Evolutionary conservation across 2,797 vertebrate genomes (phyloP).

Genomic region (Urophycis tenuis): DNA sequence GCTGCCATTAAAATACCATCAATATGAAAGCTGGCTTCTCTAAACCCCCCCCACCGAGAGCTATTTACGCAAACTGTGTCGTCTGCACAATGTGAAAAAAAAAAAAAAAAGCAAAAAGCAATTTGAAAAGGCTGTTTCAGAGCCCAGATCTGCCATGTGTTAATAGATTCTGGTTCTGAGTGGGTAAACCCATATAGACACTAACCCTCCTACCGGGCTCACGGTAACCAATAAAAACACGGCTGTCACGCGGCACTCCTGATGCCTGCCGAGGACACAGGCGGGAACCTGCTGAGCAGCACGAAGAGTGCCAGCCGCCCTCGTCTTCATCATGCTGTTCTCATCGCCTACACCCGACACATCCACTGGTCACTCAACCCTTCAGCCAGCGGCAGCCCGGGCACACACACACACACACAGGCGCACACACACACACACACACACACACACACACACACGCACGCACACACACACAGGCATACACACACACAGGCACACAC

Average conservation of each 20-base stretch:
- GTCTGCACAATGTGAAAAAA: constrained; percentile 21
- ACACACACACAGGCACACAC: too few relatives aligned
- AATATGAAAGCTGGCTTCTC: constrained; percentile 23
- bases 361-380: too few relatives aligned
- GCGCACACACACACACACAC: too few relatives aligned
- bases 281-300: too few relatives aligned
- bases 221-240: constrained; percentile 20
- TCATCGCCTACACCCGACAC: neutral
- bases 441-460: too few relatives aligned
- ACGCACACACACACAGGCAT: too few relatives aligned
- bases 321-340: too few relatives aligned
- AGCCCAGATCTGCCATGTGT: constrained; percentile 23
- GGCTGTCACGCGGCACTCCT: neutral
- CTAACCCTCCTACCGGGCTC: constrained; percentile 31
- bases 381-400: too few relatives aligned
- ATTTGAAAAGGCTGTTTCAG: constrained; percentile 12
- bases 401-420: too few relatives aligned
- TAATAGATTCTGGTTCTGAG: constrained; percentile 18
- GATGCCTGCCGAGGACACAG: neutral
- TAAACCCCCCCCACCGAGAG: neutral
- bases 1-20: constrained; percentile 13
- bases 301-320: too few relatives aligned
- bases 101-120: constrained; percentile 21
- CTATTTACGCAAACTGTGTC: constrained; percentile 11
- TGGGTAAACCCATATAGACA: constrained; percentile 22